Evolutionary conservation across 2,888 invertebrate species (phyloP), one percentile per base, ranked within the genome.

Genomic region (Cheilosia vulpina): DNA sequence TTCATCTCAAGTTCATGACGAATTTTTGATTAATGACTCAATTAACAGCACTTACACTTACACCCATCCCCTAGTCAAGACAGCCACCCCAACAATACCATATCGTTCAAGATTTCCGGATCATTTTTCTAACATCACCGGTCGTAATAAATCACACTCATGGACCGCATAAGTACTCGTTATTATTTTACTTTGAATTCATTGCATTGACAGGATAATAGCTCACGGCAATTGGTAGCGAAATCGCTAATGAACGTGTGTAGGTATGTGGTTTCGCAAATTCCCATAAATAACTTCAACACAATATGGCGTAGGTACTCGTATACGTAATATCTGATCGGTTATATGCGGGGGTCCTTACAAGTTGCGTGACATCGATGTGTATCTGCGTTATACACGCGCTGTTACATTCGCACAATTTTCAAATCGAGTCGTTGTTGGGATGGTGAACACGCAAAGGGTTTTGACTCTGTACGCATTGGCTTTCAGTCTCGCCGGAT

Each of bases 1-100:
- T 19, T 19, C n/a, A 43, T 47, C 17, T 21, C 47, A n/a, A 9
- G 21, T 4, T 21, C 19, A 50, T 63, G 73, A 75, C 65, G 75
- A 75, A 65, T 75, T 75, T 57, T 57, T 75, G 75, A 75, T 75
- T 75, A 75, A 75, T 55, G 75, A 75, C 63, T 63, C 31, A 57
- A 24, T 57, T 60, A 47, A 34, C 31, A 21, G 73, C 17, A 63
- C 45, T 41, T 41, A 38, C 17, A 19, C 15, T 17, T 4, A 17
- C 43, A 17, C 43, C 43, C 43, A 1, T n/a, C n/a, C 4, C 31
- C 9, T 47, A 15, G 13, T 13, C 34, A 27, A 2, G 7, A 41
- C 13, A 5, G 7, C 27, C 13, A 24, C 24, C 24, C 13, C 27
- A 17, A 2, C 55, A 31, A 17, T n/a, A 17, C 27, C 17, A 11